Conservation (phyloP, 2,797 vertebrate species). For the Trachurus trachurus region DNA sequence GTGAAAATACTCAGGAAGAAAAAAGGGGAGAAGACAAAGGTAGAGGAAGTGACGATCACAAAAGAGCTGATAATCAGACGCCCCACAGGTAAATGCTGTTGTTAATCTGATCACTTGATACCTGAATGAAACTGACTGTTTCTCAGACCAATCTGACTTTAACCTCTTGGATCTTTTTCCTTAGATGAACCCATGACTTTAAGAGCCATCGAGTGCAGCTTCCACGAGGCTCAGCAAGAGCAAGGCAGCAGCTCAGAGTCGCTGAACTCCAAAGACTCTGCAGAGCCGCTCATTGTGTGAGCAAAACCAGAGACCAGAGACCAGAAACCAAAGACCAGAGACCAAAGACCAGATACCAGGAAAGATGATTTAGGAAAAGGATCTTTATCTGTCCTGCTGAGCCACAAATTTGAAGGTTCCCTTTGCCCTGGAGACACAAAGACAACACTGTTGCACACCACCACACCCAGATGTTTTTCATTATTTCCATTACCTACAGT, state of each 20-base stretch:
- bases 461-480: background rate
- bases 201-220: constrained; percentile 88
- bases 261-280: constrained; percentile 71
- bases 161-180: background rate
- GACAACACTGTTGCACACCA: background rate
- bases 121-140: background rate
- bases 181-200: constrained; percentile 75
- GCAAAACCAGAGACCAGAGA: background rate
- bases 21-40: background rate
- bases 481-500: background rate
- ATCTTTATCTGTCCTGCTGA: background rate
- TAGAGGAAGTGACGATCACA: no score
- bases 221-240: constrained; percentile 91
- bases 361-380: background rate
- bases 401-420: background rate
- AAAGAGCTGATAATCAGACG: constrained; percentile 31
- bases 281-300: constrained; percentile 73
- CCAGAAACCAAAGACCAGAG: no score
- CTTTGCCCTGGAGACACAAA: background rate
- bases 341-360: background rate
- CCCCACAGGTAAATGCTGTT: constrained; percentile 66
- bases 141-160: background rate
- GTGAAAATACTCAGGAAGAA: constrained; percentile 11
- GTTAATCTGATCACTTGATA: no score
- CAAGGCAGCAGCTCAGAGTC: constrained; percentile 86